These are phyloP conservation scores for Hypena proboscidalis DNA, from an alignment of 2,888 invertebrate species.

Conservation along the genomic window DNA sequence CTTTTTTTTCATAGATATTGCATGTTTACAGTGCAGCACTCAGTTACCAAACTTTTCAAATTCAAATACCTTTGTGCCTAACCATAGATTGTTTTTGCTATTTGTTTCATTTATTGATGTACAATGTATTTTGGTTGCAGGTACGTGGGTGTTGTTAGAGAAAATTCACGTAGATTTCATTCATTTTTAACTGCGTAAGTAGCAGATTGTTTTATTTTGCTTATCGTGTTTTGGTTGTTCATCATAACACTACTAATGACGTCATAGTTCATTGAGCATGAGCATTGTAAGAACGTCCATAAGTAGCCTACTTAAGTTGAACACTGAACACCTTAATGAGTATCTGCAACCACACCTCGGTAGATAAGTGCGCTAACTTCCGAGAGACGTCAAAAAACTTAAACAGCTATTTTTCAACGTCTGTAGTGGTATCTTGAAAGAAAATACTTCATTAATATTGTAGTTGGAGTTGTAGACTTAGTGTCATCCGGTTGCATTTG, in stretches of 20 bases:
- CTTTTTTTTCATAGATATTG: constrained; percentile 26
- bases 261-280: constrained; percentile 11
- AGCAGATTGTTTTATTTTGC: constrained; percentile 65
- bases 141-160: constrained; percentile 78
- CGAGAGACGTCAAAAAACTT: constrained; percentile 57
- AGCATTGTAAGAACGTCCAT: constrained; percentile 4
- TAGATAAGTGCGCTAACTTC: constrained; percentile 44
- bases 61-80: no score
- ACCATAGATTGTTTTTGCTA: no score
- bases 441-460: constrained; percentile 54
- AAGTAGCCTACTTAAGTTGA: constrained; percentile 17
- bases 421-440: constrained; percentile 34
- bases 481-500: constrained; percentile 54
- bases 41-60: no score
- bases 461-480: constrained; percentile 46
- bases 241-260: constrained; percentile 21
- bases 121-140: constrained; percentile 60
- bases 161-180: constrained; percentile 69
- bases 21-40: background rate
- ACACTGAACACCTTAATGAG: constrained; percentile 21
- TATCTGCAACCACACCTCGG: constrained; percentile 24
- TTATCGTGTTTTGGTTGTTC: constrained; percentile 36
- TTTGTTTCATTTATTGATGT: constrained; percentile 30
- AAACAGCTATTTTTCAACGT: constrained; percentile 50
- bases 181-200: constrained; percentile 74